Evolutionary conservation across 1,140 invertebrate genomes (phyloP).

Genomic region (Lasaia peninsularis): DNA sequence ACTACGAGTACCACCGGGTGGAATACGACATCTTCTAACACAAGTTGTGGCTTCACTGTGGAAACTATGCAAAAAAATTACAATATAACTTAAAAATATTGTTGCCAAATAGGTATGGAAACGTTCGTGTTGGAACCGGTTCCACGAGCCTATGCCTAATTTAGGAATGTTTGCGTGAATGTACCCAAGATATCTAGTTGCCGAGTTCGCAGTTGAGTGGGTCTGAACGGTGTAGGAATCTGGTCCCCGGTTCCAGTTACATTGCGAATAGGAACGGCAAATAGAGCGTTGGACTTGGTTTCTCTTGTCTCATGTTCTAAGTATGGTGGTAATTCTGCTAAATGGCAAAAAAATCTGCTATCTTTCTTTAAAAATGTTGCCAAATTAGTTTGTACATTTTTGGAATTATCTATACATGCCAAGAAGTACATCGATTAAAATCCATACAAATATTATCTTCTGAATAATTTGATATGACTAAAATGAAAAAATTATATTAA

Average conservation of each 20-base stretch:
- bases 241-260: constrained; percentile 28
- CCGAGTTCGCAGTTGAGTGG: constrained; percentile 31
- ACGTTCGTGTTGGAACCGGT: constrained; percentile 7
- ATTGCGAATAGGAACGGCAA: constrained; percentile 30
- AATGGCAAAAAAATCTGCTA: too few relatives aligned
- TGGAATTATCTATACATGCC: too few relatives aligned
- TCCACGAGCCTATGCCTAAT: constrained; percentile 10
- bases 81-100: background rate
- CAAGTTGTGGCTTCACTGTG: background rate
- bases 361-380: too few relatives aligned
- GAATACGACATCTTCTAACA: background rate
- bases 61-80: too few relatives aligned
- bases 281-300: constrained; percentile 31
- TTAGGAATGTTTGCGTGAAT: constrained; percentile 15
- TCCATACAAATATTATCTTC: too few relatives aligned
- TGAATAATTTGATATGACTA: too few relatives aligned
- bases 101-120: constrained; percentile 7
- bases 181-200: constrained; percentile 24
- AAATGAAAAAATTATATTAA: too few relatives aligned
- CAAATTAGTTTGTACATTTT: too few relatives aligned
- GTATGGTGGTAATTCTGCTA: too few relatives aligned
- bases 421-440: too few relatives aligned
- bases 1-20: too few relatives aligned
- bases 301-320: constrained; percentile 20
- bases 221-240: constrained; percentile 21